phyloP scores from a whole-genome alignment of 1,140 invertebrate species.

The Camponotus floridanus region DNA sequence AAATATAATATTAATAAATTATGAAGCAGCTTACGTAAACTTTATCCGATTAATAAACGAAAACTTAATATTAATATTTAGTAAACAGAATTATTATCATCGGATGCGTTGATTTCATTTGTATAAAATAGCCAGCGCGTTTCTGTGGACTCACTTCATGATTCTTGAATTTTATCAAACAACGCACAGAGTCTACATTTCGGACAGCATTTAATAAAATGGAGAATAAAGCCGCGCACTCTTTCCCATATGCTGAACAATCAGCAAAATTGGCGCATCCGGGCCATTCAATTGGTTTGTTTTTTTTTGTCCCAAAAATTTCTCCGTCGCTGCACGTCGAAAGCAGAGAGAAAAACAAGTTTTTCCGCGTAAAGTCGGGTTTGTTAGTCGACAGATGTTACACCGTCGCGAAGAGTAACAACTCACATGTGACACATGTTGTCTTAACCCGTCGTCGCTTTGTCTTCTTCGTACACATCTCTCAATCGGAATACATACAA shows the following conservation, averaged over 20 bases:
- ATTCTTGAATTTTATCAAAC: not conserved
- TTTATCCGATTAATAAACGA: not conserved
- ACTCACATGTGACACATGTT: not conserved
- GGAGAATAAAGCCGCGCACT: not conserved
- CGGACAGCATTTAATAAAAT: constrained; percentile 1
- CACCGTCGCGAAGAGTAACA: not conserved
- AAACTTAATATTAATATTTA: not conserved
- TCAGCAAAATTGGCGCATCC: constrained; percentile 8
- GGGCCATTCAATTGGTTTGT: not conserved
- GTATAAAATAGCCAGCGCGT: not conserved
- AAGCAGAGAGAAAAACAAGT: constrained; percentile 38
- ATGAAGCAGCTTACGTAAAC: not conserved
- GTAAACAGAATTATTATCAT: not conserved
- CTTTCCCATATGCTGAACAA: constrained; percentile 4
- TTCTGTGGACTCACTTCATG: not conserved
- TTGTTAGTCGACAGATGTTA: constrained; percentile 22
- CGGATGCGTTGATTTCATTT: not conserved
- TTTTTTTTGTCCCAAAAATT: constrained; percentile 15
- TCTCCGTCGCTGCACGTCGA: not conserved
- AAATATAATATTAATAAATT: not conserved
- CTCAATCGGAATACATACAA: constrained; percentile 15
- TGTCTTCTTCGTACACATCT: not conserved
- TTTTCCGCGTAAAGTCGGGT: constrained; percentile 1
- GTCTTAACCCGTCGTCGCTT: not conserved
- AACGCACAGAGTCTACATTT: not conserved